Evolutionary conservation across 2,113 vertebrate species (phyloP).

Genomic region (Vicugna pacos): DNA sequence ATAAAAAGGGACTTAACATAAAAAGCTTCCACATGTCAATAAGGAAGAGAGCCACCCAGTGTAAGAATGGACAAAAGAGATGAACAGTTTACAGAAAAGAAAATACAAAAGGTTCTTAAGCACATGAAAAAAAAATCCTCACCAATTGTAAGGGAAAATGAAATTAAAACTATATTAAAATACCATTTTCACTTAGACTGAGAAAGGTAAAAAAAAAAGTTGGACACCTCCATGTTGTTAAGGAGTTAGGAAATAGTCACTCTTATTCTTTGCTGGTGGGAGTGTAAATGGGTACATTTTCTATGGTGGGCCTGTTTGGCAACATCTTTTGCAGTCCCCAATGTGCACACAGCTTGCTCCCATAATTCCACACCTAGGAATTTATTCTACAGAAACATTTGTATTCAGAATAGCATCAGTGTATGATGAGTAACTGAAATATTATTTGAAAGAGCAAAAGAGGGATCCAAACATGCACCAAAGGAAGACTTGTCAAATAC

Average conservation of each 20-base stretch:
- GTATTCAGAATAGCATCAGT: not conserved
- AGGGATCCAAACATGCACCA: not conserved
- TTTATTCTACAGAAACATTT: not conserved
- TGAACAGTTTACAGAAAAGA: not conserved
- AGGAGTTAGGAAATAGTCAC: not conserved
- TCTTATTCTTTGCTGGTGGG: not conserved
- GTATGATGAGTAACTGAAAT: not conserved
- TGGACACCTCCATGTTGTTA: not conserved
- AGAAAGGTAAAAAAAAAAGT: not conserved
- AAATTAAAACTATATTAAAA: constrained; percentile 8
- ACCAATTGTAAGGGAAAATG: constrained; percentile 3
- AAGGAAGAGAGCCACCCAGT: constrained; percentile 22
- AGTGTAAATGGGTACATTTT: not conserved
- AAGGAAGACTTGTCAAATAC: not conserved
- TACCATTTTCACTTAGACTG: not conserved
- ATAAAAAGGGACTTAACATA: not conserved
- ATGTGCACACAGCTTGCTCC: not conserved
- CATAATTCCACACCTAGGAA: not conserved
- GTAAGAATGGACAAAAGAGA: not conserved
- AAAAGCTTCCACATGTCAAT: not conserved
- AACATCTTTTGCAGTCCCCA: not conserved
- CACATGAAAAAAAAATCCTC: not conserved
- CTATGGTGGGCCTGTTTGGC: not conserved
- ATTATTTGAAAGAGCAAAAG: not conserved
- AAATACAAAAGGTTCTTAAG: constrained; percentile 13